A percentile compares a stretch with the other conserved stretches of the same genome.
Evolutionary conservation across 2,888 invertebrate genomes (phyloP).

Genomic region (Pterobdella sp.): DNA sequence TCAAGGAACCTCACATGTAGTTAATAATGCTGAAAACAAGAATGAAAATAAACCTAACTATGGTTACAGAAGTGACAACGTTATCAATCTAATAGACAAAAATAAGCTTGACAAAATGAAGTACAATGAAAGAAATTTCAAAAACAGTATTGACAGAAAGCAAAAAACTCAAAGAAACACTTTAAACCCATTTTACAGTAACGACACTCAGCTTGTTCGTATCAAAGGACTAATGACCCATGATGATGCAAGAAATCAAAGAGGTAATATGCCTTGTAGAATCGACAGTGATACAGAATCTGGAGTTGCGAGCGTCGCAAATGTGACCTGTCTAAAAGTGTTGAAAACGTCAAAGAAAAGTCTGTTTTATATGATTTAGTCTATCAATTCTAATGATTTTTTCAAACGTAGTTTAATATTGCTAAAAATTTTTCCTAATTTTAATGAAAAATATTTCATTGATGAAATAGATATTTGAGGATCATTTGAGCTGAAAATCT

Average conservation of each 20-base stretch:
- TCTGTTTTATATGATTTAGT: neutral
- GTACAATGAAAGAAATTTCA: neutral
- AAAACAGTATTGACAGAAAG: neutral
- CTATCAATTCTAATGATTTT: too few relatives aligned
- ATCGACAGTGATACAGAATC: neutral
- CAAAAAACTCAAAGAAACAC: neutral
- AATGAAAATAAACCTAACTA: neutral
- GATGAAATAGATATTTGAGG: too few relatives aligned
- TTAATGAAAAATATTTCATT: too few relatives aligned
- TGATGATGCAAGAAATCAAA: neutral
- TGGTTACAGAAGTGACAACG: neutral
- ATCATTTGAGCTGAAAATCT: too few relatives aligned
- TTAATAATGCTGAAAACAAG: too few relatives aligned
- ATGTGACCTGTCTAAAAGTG: neutral
- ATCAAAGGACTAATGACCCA: neutral
- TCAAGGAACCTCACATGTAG: too few relatives aligned
- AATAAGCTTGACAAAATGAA: neutral
- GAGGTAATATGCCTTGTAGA: too few relatives aligned
- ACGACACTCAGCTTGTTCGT: neutral
- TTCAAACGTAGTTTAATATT: too few relatives aligned
- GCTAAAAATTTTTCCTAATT: too few relatives aligned
- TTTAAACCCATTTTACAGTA: neutral
- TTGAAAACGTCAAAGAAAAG: neutral
- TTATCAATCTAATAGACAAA: neutral
- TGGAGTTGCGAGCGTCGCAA: neutral